Conservation (phyloP, 2,797 vertebrate species). For the Girardinus metallicus region DNA sequence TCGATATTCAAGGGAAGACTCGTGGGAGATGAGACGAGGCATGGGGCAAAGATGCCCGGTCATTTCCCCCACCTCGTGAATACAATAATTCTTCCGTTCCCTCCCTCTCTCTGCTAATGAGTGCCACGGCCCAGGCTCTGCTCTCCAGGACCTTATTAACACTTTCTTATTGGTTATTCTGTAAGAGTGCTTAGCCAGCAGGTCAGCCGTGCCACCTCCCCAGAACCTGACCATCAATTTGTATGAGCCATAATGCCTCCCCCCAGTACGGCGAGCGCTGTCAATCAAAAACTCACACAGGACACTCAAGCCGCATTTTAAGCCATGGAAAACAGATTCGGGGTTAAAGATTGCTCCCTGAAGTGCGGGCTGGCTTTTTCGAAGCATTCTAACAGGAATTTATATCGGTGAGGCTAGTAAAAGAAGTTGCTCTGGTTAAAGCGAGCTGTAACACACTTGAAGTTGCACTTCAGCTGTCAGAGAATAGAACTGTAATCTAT, state of each 20-base stretch:
- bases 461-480: background rate
- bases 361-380: conserved; percentile 42
- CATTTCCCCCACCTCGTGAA: conserved; percentile 26
- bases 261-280: conserved; percentile 21
- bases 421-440: background rate
- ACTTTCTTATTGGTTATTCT: conserved; percentile 63
- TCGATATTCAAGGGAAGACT: conserved; percentile 45
- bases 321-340: conserved; percentile 30
- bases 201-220: conserved; percentile 62
- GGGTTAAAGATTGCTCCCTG: conserved; percentile 41
- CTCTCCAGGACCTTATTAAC: conserved; percentile 69
- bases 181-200: conserved; percentile 62
- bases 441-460: background rate
- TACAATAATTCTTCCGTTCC: conserved; percentile 44
- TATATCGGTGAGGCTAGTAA: conserved; percentile 18
- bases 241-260: conserved; percentile 36
- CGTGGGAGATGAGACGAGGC: conserved; percentile 8
- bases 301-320: conserved; percentile 8
- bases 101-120: conserved; percentile 58
- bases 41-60: conserved; percentile 19
- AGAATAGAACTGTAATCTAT: background rate
- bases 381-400: conserved; percentile 31
- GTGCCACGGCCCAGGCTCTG: conserved; percentile 29
- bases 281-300: conserved; percentile 56
- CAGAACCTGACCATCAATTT: conserved; percentile 58